Conservation (phyloP, 2,888 invertebrate species). For the Marasmarcha lunaedactyla region DNA sequence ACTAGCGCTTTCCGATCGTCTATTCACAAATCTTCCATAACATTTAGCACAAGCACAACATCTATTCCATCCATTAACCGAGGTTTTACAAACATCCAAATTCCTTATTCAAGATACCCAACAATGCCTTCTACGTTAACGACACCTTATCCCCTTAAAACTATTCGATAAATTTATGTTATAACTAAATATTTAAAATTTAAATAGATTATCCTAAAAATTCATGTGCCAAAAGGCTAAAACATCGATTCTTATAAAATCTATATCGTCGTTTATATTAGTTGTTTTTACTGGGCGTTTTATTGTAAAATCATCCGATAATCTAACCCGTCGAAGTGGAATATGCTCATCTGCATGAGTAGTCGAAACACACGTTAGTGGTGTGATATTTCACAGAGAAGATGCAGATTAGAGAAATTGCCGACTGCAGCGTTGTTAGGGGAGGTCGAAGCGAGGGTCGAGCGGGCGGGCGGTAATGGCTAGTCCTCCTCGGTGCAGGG, state of each 20-base stretch:
- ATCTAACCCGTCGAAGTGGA: too few relatives aligned
- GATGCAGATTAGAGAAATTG: too few relatives aligned
- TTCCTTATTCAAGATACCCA: conserved; percentile 47
- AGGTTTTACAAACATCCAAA: conserved; percentile 42
- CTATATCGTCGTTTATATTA: conserved; percentile 23
- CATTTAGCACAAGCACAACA: conserved; percentile 41
- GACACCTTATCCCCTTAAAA: conserved; percentile 55
- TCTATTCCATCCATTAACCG: conserved; percentile 28
- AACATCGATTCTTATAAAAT: conserved; percentile 24
- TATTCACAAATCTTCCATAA: conserved; percentile 12
- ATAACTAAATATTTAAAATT: conserved; percentile 30
- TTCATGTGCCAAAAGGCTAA: conserved; percentile 51
- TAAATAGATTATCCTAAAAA: conserved; percentile 38
- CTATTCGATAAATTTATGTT: conserved; percentile 17
- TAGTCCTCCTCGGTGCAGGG: conserved; percentile 60
- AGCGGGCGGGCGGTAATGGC: conserved; percentile 6
- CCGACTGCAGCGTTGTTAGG: too few relatives aligned
- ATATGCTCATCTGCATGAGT: too few relatives aligned
- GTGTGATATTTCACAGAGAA: too few relatives aligned
- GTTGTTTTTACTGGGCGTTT: neutral
- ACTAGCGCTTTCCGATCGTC: too few relatives aligned
- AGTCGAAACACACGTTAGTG: too few relatives aligned
- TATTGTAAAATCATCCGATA: neutral
- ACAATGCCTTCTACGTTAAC: conserved; percentile 42
- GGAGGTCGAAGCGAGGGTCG: conserved; percentile 6